phyloP scores from a whole-genome alignment of 2,797 vertebrate species.

The Mus spretus region DNA sequence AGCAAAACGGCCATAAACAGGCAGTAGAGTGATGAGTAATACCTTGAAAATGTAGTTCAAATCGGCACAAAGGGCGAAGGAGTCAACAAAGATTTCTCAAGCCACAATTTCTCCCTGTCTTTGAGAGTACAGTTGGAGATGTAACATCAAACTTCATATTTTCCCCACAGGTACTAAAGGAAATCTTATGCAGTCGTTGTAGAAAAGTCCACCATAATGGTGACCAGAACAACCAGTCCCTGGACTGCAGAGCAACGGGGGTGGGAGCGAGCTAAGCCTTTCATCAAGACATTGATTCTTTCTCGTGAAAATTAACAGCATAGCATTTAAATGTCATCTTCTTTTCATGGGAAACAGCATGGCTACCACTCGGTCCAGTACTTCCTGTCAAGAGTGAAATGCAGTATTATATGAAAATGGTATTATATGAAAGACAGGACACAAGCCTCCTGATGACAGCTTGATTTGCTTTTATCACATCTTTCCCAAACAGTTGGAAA shows the following conservation, averaged over 20 bases:
- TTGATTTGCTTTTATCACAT: conserved; percentile 20
- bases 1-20: conserved; percentile 32
- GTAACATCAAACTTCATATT: conserved; percentile 54
- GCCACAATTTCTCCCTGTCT: conserved; percentile 24
- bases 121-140: conserved; percentile 29
- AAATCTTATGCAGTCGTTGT: conserved; percentile 47
- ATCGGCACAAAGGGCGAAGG: conserved; percentile 9
- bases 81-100: conserved; percentile 30
- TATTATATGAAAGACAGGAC: neutral
- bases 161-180: conserved; percentile 40
- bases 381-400: neutral
- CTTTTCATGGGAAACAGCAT: neutral
- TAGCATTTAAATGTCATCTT: conserved; percentile 49
- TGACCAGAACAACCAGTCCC: conserved; percentile 43
- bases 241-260: neutral
- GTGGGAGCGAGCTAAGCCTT: neutral
- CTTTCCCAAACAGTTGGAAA: neutral
- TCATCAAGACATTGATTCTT: neutral
- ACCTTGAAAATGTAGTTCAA: neutral
- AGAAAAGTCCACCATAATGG: conserved; percentile 57
- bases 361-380: neutral
- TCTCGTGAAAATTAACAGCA: conserved; percentile 41
- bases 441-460: neutral
- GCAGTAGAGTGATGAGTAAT: conserved; percentile 11
- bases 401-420: too few species aligned